A percentile compares a stretch with the other conserved stretches of the same genome.
Conservation (phyloP, 2,797 vertebrate genomes). For the Enteromius afrohamiltoni region DNA sequence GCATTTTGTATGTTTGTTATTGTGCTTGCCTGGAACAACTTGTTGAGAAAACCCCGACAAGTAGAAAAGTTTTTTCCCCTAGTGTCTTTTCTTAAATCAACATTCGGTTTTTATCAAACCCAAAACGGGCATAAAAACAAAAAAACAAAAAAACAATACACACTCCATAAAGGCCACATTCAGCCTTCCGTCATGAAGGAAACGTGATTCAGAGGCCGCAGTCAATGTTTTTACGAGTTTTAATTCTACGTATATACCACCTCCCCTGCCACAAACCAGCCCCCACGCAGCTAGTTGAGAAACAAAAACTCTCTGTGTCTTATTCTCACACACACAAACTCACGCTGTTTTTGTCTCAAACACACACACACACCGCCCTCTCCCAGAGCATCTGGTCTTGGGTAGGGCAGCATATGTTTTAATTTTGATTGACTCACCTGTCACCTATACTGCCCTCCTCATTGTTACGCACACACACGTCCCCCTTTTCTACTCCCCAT, state of each 20-base stretch:
- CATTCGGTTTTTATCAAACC: not conserved
- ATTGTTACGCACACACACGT: constrained; percentile 33
- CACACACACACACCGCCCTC: constrained; percentile 7
- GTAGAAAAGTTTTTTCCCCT: not conserved
- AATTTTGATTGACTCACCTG: constrained; percentile 59
- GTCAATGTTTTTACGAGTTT: constrained; percentile 52
- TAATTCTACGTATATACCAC: constrained; percentile 44
- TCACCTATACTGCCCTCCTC: constrained; percentile 50
- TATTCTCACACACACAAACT: constrained; percentile 28
- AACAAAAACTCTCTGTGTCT: constrained; percentile 48
- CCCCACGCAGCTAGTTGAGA: constrained; percentile 38
- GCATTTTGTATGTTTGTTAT: not conserved
- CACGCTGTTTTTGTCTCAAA: constrained; percentile 37
- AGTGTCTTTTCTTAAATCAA: not conserved
- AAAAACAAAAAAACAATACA: constrained; percentile 9
- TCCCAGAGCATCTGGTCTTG: constrained; percentile 55
- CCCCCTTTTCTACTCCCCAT: constrained; percentile 30
- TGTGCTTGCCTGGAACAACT: not conserved
- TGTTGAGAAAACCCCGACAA: no score
- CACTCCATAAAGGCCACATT: constrained; percentile 12
- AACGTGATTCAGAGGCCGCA: constrained; percentile 40
- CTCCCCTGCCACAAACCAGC: constrained; percentile 42
- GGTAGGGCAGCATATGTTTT: constrained; percentile 55
- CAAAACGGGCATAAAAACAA: constrained; percentile 1
- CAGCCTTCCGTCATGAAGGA: constrained; percentile 27